These are phyloP conservation scores for Embiotoca jacksoni DNA, from an alignment of 2,113 vertebrate species.

Conservation along the genomic window DNA sequence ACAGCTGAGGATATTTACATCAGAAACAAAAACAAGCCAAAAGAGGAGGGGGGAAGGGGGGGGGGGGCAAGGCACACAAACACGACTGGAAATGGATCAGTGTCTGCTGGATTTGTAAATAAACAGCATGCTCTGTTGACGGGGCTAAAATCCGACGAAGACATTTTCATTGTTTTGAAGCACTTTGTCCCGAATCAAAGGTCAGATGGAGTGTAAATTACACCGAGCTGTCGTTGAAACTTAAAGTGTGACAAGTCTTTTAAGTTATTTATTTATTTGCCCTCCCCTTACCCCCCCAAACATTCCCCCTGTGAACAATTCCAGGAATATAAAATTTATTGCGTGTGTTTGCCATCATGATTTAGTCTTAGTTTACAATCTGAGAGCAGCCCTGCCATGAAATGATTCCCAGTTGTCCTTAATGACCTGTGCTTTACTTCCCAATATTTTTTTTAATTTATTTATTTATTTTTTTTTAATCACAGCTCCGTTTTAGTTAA, in stretches of 20 bases:
- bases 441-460: conserved; percentile 54
- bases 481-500: conserved; percentile 67
- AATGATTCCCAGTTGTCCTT: conserved; percentile 66
- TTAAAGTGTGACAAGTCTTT: not conserved
- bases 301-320: conserved; percentile 9
- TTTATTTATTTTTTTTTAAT: conserved; percentile 38
- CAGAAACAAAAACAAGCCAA: not conserved
- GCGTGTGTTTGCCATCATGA: conserved; percentile 1
- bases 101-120: too few relatives aligned
- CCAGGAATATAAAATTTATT: conserved; percentile 22
- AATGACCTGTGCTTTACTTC: conserved; percentile 63
- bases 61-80: too few relatives aligned
- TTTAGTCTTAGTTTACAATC: conserved; percentile 49
- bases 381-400: conserved; percentile 55
- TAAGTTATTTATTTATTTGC: not conserved
- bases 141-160: too few relatives aligned
- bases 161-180: not conserved
- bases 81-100: too few relatives aligned
- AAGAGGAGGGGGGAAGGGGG: not conserved
- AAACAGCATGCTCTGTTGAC: too few relatives aligned
- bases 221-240: conserved; percentile 1
- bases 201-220: not conserved
- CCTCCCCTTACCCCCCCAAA: not conserved
- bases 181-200: not conserved
- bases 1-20: not conserved